Percentiles rank a stretch among this genome's conserved stretches.
phyloP scores from a whole-genome alignment of 2,797 vertebrate genomes.

The Anabacerthia variegaticeps region DNA sequence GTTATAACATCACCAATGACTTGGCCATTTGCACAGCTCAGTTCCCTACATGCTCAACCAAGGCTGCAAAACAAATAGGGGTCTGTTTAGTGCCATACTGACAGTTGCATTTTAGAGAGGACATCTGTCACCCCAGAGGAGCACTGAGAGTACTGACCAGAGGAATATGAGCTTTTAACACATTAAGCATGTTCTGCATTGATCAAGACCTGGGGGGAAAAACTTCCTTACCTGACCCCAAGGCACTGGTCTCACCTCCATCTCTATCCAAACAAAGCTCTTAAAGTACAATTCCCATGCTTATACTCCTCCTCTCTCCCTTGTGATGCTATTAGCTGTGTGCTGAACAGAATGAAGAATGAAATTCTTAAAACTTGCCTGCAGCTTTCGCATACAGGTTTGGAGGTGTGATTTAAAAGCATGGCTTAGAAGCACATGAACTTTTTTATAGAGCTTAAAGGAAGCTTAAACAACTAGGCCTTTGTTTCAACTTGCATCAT shows the following conservation, averaged over 20 bases:
- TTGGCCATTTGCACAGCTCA: neutral
- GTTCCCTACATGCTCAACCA: neutral
- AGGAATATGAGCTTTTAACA: neutral
- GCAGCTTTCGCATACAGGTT: neutral
- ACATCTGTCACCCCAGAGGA: neutral
- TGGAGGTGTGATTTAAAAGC: neutral
- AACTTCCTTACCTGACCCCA: neutral
- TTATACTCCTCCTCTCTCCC: neutral
- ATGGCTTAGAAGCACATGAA: neutral
- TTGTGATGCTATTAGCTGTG: neutral
- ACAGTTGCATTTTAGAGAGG: neutral
- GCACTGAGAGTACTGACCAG: neutral
- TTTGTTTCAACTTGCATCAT: conserved; percentile 11
- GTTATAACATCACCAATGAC: neutral
- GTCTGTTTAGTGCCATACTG: neutral
- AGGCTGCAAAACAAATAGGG: neutral
- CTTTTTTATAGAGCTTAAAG: neutral
- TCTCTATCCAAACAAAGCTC: neutral
- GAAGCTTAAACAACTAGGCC: neutral
- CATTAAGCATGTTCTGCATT: neutral
- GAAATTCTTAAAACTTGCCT: neutral
- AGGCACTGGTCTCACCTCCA: neutral
- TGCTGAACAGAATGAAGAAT: neutral
- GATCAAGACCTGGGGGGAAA: neutral
- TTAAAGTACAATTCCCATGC: neutral